Conservation (phyloP, 1,140 invertebrate genomes). For the Zophobas atratus region DNA sequence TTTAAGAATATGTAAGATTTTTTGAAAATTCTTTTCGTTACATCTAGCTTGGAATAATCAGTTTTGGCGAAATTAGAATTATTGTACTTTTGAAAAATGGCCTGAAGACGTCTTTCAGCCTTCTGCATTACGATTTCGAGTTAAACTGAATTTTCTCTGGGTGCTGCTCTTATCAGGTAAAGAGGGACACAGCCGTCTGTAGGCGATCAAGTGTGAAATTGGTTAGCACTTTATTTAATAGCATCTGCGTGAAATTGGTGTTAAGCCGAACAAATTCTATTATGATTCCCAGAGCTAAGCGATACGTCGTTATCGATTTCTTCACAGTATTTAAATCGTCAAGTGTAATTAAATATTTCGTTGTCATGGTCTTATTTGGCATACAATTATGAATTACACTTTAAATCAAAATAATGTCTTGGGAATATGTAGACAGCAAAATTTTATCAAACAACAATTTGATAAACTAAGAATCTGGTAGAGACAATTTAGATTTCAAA, state of each 20-base stretch:
- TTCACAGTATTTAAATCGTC: no score
- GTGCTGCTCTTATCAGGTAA: conserved; percentile 1
- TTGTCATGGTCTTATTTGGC: no score
- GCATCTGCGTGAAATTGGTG: conserved; percentile 36
- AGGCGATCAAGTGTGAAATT: conserved; percentile 25
- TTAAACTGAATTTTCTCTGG: not conserved
- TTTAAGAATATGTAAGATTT: conserved; percentile 5
- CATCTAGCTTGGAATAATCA: conserved; percentile 47
- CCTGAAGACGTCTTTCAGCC: conserved; percentile 56
- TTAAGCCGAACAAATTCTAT: not conserved
- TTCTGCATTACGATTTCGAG: conserved; percentile 55
- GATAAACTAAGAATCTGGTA: no score
- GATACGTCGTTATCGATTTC: no score
- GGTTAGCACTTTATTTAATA: conserved; percentile 16
- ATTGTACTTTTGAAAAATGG: conserved; percentile 54
- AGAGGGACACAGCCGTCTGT: conserved; percentile 22
- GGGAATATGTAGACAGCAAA: no score
- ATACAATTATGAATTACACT: no score
- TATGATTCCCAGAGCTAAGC: no score
- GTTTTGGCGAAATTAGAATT: conserved; percentile 46
- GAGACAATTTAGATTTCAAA: no score
- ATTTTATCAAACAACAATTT: no score
- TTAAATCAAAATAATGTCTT: no score
- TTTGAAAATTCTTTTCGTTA: conserved; percentile 45
- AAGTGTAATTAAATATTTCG: no score